Evolutionary conservation across 1,140 invertebrate species (phyloP), one percentile per base, ranked within the genome.

Genomic region (Euglossa dilemma): DNA sequence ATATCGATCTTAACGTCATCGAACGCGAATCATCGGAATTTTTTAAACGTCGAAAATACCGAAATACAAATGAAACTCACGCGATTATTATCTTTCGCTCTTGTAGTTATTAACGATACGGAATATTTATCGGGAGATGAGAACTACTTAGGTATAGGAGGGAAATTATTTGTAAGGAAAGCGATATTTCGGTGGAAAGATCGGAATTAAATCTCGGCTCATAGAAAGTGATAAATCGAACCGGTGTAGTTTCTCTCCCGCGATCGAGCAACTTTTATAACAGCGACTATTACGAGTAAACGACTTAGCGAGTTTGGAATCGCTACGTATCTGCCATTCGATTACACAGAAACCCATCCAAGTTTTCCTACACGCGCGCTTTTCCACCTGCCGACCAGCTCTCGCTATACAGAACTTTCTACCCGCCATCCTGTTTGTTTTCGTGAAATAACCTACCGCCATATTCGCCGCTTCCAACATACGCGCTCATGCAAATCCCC

Each of bases 271-370:
- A 76, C 45, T 64, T 76, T 16, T 76, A 50, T 52, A 64, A 50
- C 73, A 11, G 20, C 45, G 47, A 16, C 73, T 64, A 64, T 64
- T 64, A 52, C 73, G 45, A 52, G 59, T 6, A 64, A 76, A 63
- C 45, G 73, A 64, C 73, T 76, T 76, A 64, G 45, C 20, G n/a
- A 75, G 73, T 75, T 75, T 45, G n/a, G 36, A 43, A 75, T 63
- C 50, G 73, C 57, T 61, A 75, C 59, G 73, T 75, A 75, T 61
- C 73, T 28, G 73, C 59, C 73, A 52, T 76, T 76, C 59, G 59
- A 63, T 76, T 76, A 64, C 59, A 63, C 20, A 52, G 47, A 64
- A 76, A 76, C 59, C 45, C n/a, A 76, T 76, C 20, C 74, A 52
- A 64, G 59, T 52, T 75, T 50, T 9, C 25, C 25, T 6, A 52